These are phyloP conservation scores for Acanthochromis polyacanthus DNA, from an alignment of 2,113 vertebrate genomes.

Conservation along the genomic window DNA sequence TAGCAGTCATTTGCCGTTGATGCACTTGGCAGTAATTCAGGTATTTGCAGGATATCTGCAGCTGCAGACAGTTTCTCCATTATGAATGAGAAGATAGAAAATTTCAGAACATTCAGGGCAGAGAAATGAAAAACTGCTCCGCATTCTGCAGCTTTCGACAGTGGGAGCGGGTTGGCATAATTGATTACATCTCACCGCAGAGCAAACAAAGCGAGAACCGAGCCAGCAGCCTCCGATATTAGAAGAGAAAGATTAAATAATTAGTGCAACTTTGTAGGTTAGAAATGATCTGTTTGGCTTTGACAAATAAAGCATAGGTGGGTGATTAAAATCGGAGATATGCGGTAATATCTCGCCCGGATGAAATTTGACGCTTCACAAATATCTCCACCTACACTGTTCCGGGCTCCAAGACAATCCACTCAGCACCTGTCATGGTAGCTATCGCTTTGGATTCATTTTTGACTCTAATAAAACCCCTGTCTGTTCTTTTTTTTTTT, in stretches of 20 bases:
- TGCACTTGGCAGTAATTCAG: slow-evolving; percentile 21
- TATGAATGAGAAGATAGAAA: neutral
- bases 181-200: slow-evolving; percentile 19
- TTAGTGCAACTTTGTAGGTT: slow-evolving; percentile 34
- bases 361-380: slow-evolving; percentile 53
- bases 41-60: neutral
- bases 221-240: neutral
- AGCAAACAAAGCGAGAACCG: neutral
- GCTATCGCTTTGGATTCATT: slow-evolving; percentile 1
- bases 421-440: slow-evolving; percentile 11
- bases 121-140: slow-evolving; percentile 2
- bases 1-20: slow-evolving; percentile 13
- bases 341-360: slow-evolving; percentile 22
- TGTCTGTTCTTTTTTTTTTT: neutral
- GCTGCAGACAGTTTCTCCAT: neutral
- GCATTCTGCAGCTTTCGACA: neutral
- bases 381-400: slow-evolving; percentile 69
- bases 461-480: slow-evolving; percentile 18
- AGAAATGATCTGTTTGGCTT: slow-evolving; percentile 43
- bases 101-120: neutral
- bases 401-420: slow-evolving; percentile 62
- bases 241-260: slow-evolving; percentile 36
- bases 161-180: slow-evolving; percentile 7
- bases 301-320: slow-evolving; percentile 36
- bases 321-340: slow-evolving; percentile 56